Evolutionary conservation across 1,140 invertebrate genomes (phyloP), one percentile per base, ranked within the genome.

Genomic region (Dendroctonus valens): DNA sequence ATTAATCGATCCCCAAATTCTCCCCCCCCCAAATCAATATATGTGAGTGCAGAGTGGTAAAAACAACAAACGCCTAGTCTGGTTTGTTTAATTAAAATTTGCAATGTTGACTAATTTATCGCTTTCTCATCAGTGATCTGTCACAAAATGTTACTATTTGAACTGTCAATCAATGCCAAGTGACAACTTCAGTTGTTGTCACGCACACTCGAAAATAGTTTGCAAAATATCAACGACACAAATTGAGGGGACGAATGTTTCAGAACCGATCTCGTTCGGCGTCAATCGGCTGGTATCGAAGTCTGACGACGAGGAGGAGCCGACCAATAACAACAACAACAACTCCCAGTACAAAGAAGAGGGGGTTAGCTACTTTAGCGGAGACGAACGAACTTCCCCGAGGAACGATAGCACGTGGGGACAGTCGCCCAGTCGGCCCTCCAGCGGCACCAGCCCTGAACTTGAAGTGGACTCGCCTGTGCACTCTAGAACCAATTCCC

Each of bases 181-280:
- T n/a, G n/a, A n/a, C n/a, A n/a, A n/a, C n/a, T n/a, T n/a, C n/a
- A n/a, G n/a, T n/a, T n/a, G n/a, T n/a, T n/a, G n/a, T n/a, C n/a
- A n/a, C n/a, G n/a, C 26, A 26, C 1, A 26, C 26, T 26, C 26
- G 26, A 26, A 26, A 26, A 26, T 26, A 3, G 26, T 26, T 26
- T 26, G 1, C 26, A 26, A 26, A n/a, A 26, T 26, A 26, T 26
- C 26, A 26, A 26, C n/a, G n/a, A n/a, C n/a, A n/a, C n/a, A n/a
- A n/a, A n/a, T n/a, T n/a, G n/a, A n/a, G n/a, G 26, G 26, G 26
- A 3, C 26, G 26, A 1, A 26, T 26, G 63, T 83, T 81, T 3
- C 84, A 89, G 87, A 88, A 71, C 83, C 84, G 70, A 88, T 89
- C 65, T 89, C 88, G 72, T 90, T 90, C 73, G 88, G 88, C 52